Conservation (phyloP, 2,113 vertebrate species). For the Gallinago undulata region DNA sequence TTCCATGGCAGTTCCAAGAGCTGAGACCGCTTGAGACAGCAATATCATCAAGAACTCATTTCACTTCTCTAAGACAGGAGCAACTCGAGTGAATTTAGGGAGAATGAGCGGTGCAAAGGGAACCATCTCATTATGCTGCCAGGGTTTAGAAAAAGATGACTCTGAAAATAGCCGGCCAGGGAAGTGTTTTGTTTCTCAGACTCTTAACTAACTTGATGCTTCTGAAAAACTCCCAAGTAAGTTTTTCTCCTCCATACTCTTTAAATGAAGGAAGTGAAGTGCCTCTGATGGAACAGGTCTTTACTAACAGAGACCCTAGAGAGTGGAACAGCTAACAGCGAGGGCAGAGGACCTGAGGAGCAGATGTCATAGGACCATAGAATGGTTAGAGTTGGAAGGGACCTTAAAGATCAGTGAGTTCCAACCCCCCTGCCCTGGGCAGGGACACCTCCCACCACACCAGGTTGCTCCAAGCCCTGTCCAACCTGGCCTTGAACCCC, state of each 20-base stretch:
- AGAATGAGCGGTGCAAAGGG: background rate
- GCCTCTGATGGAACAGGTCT: background rate
- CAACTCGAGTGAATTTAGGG: background rate
- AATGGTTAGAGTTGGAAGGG: no score
- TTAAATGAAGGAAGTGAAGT: background rate
- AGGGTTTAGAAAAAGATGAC: background rate
- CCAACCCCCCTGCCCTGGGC: no score
- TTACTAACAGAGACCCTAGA: background rate
- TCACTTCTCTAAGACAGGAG: background rate
- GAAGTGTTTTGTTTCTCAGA: background rate
- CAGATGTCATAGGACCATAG: background rate
- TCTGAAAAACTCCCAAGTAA: background rate
- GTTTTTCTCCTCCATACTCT: background rate
- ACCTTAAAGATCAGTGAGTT: no score
- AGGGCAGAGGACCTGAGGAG: background rate
- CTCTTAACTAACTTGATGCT: background rate
- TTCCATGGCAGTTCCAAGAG: background rate
- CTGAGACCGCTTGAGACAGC: background rate
- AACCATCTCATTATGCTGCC: background rate
- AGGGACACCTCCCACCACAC: no score
- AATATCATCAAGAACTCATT: background rate
- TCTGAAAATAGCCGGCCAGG: background rate
- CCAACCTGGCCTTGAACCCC: no score
- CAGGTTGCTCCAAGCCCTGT: no score
- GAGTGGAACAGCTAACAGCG: rapidly evolving